These are phyloP conservation scores for Oenanthe melanoleuca DNA, from an alignment of 2,113 vertebrate species.

Conservation along the genomic window DNA sequence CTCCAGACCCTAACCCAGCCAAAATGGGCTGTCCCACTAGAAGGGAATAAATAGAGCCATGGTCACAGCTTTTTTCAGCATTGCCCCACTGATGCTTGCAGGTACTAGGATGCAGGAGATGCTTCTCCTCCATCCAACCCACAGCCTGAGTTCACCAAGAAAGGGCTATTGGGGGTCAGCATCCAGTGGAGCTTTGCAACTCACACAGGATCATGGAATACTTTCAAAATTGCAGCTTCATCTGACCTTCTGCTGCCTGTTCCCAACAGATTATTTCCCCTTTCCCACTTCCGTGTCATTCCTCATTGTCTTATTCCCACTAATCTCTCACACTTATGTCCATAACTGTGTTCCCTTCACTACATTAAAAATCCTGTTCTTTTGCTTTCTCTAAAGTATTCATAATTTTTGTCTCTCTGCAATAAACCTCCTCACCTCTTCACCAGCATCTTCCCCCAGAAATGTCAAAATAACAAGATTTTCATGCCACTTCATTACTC, in stretches of 20 bases:
- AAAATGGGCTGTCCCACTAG: not conserved
- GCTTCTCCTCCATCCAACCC: not conserved
- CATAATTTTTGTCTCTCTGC: not conserved
- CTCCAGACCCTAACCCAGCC: not conserved
- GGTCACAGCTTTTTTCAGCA: not conserved
- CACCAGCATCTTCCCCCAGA: not conserved
- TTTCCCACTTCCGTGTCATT: not conserved
- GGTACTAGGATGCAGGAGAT: not conserved
- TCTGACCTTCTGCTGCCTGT: not conserved
- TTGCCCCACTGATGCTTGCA: not conserved
- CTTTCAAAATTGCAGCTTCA: not conserved
- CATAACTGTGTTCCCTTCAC: not conserved
- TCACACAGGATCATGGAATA: not conserved
- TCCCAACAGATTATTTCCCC: not conserved
- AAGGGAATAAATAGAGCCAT: not conserved
- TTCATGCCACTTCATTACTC: not conserved
- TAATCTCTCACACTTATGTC: not conserved
- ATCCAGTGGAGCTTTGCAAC: not conserved
- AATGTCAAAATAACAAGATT: not conserved
- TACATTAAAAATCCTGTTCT: not conserved
- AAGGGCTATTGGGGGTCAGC: not conserved
- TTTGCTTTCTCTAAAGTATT: not conserved
- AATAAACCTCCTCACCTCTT: not conserved
- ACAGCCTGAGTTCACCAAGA: not conserved
- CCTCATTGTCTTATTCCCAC: not conserved